Conservation (phyloP, 2,113 vertebrate species). For the Hemiprocne comata region DNA sequence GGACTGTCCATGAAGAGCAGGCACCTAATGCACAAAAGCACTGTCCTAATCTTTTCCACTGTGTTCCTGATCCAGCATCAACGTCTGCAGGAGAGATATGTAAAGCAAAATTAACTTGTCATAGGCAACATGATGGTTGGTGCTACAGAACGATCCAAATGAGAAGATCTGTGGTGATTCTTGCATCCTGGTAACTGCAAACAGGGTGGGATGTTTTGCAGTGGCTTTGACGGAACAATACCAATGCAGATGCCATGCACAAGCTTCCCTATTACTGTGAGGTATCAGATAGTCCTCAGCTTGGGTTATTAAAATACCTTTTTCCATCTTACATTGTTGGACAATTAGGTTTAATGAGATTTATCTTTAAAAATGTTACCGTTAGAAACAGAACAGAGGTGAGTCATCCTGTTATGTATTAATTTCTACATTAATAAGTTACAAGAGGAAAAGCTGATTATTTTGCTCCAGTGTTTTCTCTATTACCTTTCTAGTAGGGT, state of each 20-base stretch:
- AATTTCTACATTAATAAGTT: not conserved
- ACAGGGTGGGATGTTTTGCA: not conserved
- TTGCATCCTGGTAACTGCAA: not conserved
- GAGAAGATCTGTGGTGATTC: not conserved
- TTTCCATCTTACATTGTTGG: not conserved
- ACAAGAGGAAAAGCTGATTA: not conserved
- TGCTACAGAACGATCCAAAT: not conserved
- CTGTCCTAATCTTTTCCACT: not conserved
- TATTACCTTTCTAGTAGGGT: not conserved
- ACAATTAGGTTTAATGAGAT: not conserved
- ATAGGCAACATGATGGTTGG: not conserved
- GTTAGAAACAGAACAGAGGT: not conserved
- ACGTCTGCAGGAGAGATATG: not conserved
- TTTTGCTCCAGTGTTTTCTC: not conserved
- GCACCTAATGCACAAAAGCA: not conserved
- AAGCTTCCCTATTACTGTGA: not conserved
- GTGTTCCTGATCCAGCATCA: not conserved
- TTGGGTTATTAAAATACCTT: not conserved
- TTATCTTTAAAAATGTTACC: not conserved
- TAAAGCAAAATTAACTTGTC: not conserved
- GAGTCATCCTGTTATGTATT: not conserved
- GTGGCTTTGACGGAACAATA: not conserved
- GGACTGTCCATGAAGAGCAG: constrained; percentile 12
- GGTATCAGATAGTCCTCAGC: not conserved
- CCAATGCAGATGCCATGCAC: not conserved